Base-by-base conservation (phyloP, 2,888 invertebrate genomes). In the Latrodectus hesperus region DNA sequence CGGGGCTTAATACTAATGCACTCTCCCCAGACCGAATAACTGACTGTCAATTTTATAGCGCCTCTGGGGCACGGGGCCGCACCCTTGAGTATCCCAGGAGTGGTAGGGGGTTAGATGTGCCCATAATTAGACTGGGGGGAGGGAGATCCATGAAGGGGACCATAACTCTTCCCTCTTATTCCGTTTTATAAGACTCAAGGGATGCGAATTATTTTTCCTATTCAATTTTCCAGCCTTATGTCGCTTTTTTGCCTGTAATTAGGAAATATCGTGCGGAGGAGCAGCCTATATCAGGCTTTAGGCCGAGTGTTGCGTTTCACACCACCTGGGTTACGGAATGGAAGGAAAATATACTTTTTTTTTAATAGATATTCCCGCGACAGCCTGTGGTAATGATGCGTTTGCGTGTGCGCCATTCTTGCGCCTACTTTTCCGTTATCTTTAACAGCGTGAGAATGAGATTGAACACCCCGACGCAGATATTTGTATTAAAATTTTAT, bases 41-140 rank as follows among this genome's bases (percentile, higher is more conserved):
- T 49, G 77, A 83, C 77, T 87, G 87, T 75, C 82, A 82, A 87
- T 87, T 83, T 87, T 87, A 87, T 87, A 77, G 83, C 74, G 82
- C 83, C 82, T 77, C 78, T 77, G 87, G 73, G 82, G 82, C 53
- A 51, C 12, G 53, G 82, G 74, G 83, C 79, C 79, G 74, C 49
- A 74, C 74, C 85, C 85, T 80, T 74, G 73, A 53, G 65, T 17
- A 76, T 80, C 85, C 85, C 38, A 26, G 51, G 74, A 64, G 80
- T 14, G 64, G 26, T 60, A 38, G 53, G 70, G 84, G 85, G 84
- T 49, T 53, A 65, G 10, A 76, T 77, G 72, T 71, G 72, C 72
- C 64, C 68, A 75, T 86, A 80, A 86, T 86, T 86, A 86, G 85
- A 75, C 55, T 74, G 52, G 60, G 68, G 84, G 73, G 77, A 12